Evolutionary conservation across 2,113 vertebrate species (phyloP).

Genomic region (Larimichthys crocea): DNA sequence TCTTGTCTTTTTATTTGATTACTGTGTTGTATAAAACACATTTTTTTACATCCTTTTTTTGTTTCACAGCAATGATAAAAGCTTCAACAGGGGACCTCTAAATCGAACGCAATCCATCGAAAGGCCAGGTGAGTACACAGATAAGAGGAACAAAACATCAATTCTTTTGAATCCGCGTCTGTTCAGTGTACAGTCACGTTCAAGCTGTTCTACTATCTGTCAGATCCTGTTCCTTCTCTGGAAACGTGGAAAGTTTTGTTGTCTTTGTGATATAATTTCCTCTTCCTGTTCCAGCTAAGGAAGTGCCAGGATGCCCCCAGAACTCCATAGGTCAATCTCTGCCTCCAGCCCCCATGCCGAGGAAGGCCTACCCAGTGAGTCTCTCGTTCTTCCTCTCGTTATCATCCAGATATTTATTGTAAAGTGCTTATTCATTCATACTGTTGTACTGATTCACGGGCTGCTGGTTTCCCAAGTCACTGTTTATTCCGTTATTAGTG

Average conservation of each 20-base stretch:
- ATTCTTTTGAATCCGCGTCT: neutral
- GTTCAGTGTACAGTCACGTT: neutral
- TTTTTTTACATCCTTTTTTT: no score
- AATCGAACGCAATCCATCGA: constrained; percentile 87
- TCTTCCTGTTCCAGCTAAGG: constrained; percentile 83
- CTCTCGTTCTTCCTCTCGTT: neutral
- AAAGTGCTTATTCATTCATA: constrained; percentile 30
- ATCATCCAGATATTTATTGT: neutral
- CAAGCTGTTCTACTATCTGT: constrained; percentile 10
- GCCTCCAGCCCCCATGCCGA: constrained; percentile 91
- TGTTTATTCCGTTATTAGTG: constrained; percentile 5
- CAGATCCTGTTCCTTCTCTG: constrained; percentile 29
- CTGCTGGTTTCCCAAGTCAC: constrained; percentile 12
- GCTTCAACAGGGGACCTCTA: constrained; percentile 84
- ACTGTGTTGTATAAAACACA: neutral
- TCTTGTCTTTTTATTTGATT: neutral
- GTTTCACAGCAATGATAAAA: constrained; percentile 87
- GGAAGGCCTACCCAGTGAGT: constrained; percentile 92
- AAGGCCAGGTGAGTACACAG: constrained; percentile 82
- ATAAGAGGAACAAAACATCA: neutral
- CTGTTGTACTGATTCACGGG: neutral
- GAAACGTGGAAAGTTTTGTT: constrained; percentile 54
- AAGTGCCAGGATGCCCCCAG: constrained; percentile 85
- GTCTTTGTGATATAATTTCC: constrained; percentile 71
- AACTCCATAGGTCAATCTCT: constrained; percentile 85